Evolutionary conservation across 2,797 vertebrate species (phyloP), one percentile per base, ranked within the genome.

Genomic region (Siniperca scherzeri): DNA sequence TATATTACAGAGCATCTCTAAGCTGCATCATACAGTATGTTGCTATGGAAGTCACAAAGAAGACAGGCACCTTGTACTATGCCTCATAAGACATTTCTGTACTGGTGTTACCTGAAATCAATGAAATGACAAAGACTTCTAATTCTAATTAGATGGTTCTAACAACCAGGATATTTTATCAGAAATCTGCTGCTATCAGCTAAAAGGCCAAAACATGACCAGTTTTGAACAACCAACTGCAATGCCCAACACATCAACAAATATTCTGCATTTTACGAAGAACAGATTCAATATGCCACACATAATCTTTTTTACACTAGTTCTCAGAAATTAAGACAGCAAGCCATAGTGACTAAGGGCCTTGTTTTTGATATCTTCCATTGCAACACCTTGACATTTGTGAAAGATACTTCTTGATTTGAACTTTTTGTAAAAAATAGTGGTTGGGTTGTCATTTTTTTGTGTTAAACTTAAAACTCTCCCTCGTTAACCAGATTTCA

Each of bases 1-100:
- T 87, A 78, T 86, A 87, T 90, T 89, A 87, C 82, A 81, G 64
- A 85, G 74, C 67, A 52, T 80, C 76, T 83, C 72, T 82, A 87
- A 87, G 81, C 83, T 83, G 88, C 52, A 91, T 84, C 86, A 86
- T 87, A 36, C 36, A 36, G 36, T 36, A 76, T 71, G 81, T 84
- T 89, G 81, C 82, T 80, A 73, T 87, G 84, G 81, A 81, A 87
- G 80, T 76, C 66, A 86, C 73, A 70, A 82, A 84, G 77, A 85
- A 78, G 77, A 48, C 64, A 77, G 42, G 56, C 73, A 73, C 70
- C 48, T 70, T 64, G 50, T 38, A 74, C 70, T 74, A 61, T 50
- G 33, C 53, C 59, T 67, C 27, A 42, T 30, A 70, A 56, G 50
- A 55, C 8, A 61, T 62, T 59, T 71, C 48, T 83, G 52, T 21